These are phyloP conservation scores for Pollenia labialis DNA, from an alignment of 2,888 invertebrate genomes.

Conservation along the genomic window DNA sequence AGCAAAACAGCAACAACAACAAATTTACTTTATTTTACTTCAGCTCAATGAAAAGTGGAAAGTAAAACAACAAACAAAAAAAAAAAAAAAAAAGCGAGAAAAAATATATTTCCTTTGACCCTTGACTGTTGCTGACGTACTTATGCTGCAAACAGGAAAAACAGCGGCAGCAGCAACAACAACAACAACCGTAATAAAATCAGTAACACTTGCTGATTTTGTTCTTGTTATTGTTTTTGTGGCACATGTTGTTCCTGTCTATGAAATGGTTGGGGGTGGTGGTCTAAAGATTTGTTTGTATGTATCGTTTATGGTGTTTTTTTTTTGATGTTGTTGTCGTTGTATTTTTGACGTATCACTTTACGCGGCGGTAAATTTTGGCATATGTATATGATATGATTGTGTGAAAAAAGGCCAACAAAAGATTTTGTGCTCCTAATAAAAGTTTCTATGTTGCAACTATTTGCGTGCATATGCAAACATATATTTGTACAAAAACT, in stretches of 20 bases:
- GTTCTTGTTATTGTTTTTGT: conserved; percentile 27
- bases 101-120: conserved; percentile 63
- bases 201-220: conserved; percentile 43
- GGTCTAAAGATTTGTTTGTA: neutral
- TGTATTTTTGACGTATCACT: conserved; percentile 4
- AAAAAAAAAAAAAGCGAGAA: neutral
- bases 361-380: neutral
- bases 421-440: conserved; percentile 62
- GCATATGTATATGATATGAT: neutral
- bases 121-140: conserved; percentile 71
- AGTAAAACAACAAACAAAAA: conserved; percentile 8
- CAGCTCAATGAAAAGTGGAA: conserved; percentile 59
- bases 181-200: conserved; percentile 1
- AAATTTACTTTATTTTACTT: conserved; percentile 53
- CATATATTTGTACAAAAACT: neutral
- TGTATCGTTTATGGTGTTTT: conserved; percentile 15
- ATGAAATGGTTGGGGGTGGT: neutral
- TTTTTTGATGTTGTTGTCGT: conserved; percentile 1
- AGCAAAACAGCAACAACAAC: conserved; percentile 26
- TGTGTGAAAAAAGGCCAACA: conserved; percentile 1
- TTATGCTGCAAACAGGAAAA: conserved; percentile 43
- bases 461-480: neutral
- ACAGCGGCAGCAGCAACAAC: conserved; percentile 9
- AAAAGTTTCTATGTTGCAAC: conserved; percentile 1
- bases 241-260: neutral